Evolutionary conservation across 35 echinoderm and acorn worm genomes (phyloP).

Genomic region (Apostichopus parvimensis): DNA sequence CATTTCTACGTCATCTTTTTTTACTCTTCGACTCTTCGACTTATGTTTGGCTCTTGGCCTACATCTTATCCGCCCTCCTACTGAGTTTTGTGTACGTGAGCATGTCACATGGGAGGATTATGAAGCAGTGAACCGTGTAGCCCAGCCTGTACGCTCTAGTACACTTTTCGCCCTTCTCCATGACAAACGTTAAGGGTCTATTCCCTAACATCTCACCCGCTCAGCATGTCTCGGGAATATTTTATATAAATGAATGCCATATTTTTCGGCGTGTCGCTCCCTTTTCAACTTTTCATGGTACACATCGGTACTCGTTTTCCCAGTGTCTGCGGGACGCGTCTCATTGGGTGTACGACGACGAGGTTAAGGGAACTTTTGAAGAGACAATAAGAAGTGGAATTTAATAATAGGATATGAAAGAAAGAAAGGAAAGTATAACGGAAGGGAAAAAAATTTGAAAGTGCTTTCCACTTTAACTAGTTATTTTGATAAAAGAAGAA

Average conservation of each 20-base stretch:
- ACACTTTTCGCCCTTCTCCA: background rate
- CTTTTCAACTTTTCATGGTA: too few relatives aligned
- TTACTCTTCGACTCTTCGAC: too few relatives aligned
- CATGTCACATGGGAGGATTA: slow-evolving; percentile 33
- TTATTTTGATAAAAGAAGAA: too few relatives aligned
- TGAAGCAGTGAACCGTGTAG: background rate
- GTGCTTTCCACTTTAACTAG: too few relatives aligned
- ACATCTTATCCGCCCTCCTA: background rate
- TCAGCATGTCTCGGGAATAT: slow-evolving; percentile 9
- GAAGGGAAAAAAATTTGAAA: too few relatives aligned
- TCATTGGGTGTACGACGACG: background rate
- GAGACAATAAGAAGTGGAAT: background rate
- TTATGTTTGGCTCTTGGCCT: too few relatives aligned
- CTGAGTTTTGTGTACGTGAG: background rate
- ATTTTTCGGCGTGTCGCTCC: slow-evolving; percentile 27
- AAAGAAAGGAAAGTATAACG: too few relatives aligned
- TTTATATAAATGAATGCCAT: slow-evolving; percentile 28
- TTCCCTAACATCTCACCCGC: background rate
- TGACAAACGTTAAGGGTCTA: background rate
- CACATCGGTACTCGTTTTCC: too few relatives aligned
- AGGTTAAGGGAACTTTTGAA: slow-evolving; percentile 11
- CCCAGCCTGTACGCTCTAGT: background rate
- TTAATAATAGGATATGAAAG: too few relatives aligned
- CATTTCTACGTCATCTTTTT: too few relatives aligned
- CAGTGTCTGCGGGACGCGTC: background rate